Evolutionary conservation across 2,888 invertebrate genomes (phyloP).

Genomic region (Tenthredo livida): DNA sequence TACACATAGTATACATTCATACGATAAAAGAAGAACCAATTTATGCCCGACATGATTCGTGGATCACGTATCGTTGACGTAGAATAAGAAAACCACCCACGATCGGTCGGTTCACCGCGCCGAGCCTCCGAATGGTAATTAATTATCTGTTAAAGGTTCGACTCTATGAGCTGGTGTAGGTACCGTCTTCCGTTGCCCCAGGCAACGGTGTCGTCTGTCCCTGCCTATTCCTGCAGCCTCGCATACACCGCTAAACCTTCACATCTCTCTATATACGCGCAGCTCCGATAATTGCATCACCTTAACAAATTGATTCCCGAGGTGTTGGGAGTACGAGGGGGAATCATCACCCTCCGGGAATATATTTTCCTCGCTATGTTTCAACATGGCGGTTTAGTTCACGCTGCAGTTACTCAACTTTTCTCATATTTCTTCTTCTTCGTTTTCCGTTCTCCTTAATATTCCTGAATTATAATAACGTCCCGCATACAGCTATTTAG

Average conservation of each 20-base stretch:
- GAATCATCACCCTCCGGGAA: neutral
- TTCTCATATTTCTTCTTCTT: neutral
- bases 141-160: slow-evolving; percentile 46
- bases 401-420: neutral
- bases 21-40: neutral
- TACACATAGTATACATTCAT: too few species aligned
- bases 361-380: neutral
- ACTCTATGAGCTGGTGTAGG: slow-evolving; percentile 15
- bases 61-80: neutral
- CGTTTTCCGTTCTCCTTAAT: neutral
- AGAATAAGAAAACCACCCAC: slow-evolving; percentile 41
- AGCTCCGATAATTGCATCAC: slow-evolving; percentile 14
- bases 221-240: neutral
- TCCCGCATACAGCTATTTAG: neutral
- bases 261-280: neutral
- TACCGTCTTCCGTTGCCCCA: slow-evolving; percentile 40
- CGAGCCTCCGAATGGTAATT: slow-evolving; percentile 34
- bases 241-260: neutral
- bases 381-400: neutral
- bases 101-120: neutral
- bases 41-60: slow-evolving; percentile 1
- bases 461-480: neutral
- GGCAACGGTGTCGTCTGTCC: slow-evolving; percentile 14
- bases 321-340: neutral
- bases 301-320: slow-evolving; percentile 43